Evolutionary conservation across 2,888 invertebrate species (phyloP).

Genomic region (Hydropsyche betteni): DNA sequence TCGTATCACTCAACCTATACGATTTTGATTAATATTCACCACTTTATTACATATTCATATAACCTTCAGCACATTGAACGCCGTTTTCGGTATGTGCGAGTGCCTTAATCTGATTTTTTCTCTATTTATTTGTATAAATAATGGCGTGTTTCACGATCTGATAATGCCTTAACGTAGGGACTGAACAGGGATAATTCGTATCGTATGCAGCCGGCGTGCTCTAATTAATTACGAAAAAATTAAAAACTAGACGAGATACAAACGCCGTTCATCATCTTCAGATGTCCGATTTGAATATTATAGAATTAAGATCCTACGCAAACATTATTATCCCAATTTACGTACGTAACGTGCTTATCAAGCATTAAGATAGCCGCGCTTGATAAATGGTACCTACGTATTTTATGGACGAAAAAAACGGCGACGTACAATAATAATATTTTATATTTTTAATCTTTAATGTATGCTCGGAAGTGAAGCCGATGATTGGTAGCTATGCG

Average conservation of each 20-base stretch:
- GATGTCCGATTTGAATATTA: background rate
- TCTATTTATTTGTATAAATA: constrained; percentile 9
- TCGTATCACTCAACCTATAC: background rate
- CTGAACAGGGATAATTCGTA: background rate
- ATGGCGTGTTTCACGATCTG: constrained; percentile 24
- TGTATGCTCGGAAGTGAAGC: background rate
- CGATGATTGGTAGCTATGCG: constrained; percentile 5
- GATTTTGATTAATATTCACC: constrained; percentile 21
- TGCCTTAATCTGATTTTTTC: constrained; percentile 1
- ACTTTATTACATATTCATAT: background rate
- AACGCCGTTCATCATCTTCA: constrained; percentile 8
- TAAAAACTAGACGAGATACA: background rate
- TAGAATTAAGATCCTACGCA: background rate
- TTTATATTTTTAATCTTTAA: background rate
- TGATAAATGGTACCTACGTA: constrained; percentile 6
- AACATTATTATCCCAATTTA: constrained; percentile 5
- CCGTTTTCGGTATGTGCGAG: too few species aligned
- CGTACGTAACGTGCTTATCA: constrained; percentile 16
- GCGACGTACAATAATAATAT: background rate
- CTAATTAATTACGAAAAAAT: constrained; percentile 3
- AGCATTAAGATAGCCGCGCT: constrained; percentile 17
- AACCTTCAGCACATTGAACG: background rate
- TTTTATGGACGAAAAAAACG: too few species aligned
- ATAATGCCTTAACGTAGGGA: background rate
- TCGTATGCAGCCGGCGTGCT: background rate